Base-by-base conservation (phyloP, 1,140 invertebrate species). In the Drosophila nannoptera region DNA sequence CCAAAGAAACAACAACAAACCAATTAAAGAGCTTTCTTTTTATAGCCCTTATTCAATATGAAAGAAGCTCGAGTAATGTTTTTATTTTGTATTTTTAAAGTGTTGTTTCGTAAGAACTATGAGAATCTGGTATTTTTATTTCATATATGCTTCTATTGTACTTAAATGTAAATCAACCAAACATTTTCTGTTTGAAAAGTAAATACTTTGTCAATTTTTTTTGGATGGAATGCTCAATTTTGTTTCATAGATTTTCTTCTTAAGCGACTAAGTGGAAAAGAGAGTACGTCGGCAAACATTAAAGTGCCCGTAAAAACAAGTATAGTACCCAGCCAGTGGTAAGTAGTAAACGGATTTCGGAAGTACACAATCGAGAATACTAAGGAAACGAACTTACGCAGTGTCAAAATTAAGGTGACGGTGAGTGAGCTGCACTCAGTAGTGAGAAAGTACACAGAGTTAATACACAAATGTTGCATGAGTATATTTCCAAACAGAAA, bases 351-450 rank as follows among this genome's bases (percentile, higher is more conserved):
- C 2, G 95, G 94, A 92, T 99, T 99, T 67, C 94, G 91, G 87
- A 99, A 99, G 89, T 98, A 99, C 32, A 97, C 75, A 74, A 99
- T 98, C 0, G 98, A 99, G 84, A 99, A 95, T 12, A 99, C 90
- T 43, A 99, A 90, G 5, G 97, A 98, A 1, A 97, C 90, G 87
- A 99, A 99, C 90, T 99, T 99, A 14, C 98, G 92, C 40, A 99
- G 89, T 0, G 98, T 99, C 14, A 99, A 93, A 3, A 99, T 96
- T 50, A 99, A 90, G 0, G 98, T 99, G 0, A 99, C 97, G 0
- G 97, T 98, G 14, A 99, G 89, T 0, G 98, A 98, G 5, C 95
- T 93, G 89, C 97, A 98, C 89, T 98, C 96, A 0, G 97, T 96
- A 0, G 97, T 99, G 78, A 99, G 91, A n/a, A 94, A 92, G 87